These are phyloP conservation scores for Corydoras maculifer DNA, from an alignment of 2,113 vertebrate genomes.

Conservation along the genomic window DNA sequence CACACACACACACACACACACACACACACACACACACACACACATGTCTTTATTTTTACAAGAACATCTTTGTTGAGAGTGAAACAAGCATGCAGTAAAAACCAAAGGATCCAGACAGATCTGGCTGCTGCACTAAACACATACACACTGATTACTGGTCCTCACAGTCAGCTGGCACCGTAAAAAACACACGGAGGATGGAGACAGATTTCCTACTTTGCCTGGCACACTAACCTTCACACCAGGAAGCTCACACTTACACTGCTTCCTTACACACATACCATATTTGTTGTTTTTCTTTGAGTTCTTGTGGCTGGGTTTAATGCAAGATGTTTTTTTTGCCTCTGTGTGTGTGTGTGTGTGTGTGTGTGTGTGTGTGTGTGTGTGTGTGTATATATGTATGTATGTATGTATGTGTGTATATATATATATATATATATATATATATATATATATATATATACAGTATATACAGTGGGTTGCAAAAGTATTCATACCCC, in stretches of 20 bases:
- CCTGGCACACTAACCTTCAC: neutral
- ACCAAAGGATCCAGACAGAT: slow-evolving; percentile 13
- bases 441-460: no score
- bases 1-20: slow-evolving; percentile 12
- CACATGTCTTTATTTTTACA: neutral
- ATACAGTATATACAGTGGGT: no score
- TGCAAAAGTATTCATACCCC: no score
- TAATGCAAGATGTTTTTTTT: no score
- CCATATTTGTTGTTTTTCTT: no score
- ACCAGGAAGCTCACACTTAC: neutral
- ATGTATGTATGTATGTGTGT: neutral
- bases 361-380: no score
- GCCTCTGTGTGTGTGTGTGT: no score
- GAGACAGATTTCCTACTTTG: slow-evolving; percentile 30
- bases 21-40: neutral
- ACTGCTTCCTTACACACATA: neutral
- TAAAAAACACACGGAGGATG: slow-evolving; percentile 32
- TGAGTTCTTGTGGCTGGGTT: no score
- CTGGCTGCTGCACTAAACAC: neutral
- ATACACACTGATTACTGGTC: slow-evolving; percentile 18
- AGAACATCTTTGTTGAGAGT: slow-evolving; percentile 16
- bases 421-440: no score
- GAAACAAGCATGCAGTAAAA: slow-evolving; percentile 32
- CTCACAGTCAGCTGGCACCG: slow-evolving; percentile 26
- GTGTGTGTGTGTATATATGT: neutral